phyloP scores from a whole-genome alignment of 2,888 invertebrate genomes.

The Ophonus ardosiacus region DNA sequence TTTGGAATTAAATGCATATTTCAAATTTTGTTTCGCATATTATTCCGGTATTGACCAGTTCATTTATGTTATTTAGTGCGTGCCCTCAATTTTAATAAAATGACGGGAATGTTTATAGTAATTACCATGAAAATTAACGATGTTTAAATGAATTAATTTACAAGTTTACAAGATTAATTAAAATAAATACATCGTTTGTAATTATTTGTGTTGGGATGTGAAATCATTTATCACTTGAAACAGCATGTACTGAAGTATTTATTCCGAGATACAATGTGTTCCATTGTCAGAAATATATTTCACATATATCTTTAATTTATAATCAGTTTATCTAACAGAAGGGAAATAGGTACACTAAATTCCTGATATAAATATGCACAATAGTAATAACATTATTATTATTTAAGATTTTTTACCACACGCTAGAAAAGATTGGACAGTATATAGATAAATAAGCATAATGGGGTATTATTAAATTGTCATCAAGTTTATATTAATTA shows the following conservation, averaged over 20 bases:
- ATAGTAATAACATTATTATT: background rate
- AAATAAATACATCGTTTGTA: background rate
- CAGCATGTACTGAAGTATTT: background rate
- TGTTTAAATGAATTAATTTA: constrained; percentile 24
- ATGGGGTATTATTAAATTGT: no score
- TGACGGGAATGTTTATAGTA: background rate
- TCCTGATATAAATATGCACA: background rate
- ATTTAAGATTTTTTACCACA: no score
- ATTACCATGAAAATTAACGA: constrained; percentile 16
- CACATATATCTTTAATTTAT: background rate
- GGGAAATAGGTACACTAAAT: background rate
- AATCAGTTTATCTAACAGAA: background rate
- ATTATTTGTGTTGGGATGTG: background rate
- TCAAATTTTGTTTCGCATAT: background rate
- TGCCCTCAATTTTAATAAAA: background rate
- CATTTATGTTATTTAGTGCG: background rate
- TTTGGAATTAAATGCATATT: constrained; percentile 32
- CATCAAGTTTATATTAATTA: no score
- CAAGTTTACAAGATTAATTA: constrained; percentile 12
- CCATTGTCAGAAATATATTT: background rate
- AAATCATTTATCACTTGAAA: constrained; percentile 10
- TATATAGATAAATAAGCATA: no score
- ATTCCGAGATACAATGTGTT: background rate
- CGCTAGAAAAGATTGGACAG: no score
- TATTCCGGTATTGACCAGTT: background rate